Evolutionary conservation across 2,888 invertebrate genomes (phyloP), one percentile per base, ranked within the genome.

Genomic region (Tetanocera ferruginea): DNA sequence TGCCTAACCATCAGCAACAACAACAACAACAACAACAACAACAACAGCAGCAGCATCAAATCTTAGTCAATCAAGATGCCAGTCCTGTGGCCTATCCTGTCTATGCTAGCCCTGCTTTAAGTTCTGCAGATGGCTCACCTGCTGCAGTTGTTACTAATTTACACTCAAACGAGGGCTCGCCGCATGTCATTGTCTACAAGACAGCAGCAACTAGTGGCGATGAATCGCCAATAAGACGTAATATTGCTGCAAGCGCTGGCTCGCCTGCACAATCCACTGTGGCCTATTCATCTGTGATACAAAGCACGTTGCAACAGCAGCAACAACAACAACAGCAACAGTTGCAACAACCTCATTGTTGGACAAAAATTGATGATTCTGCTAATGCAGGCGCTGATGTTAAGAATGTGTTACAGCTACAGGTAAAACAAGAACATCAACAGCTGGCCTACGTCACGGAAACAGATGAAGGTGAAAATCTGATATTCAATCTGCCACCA

Each of bases 221-320:
- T 67, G 86, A 84, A 76, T 86, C 86, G 70, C 87, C 87, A 66
- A 72, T 85, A 78, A 84, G 86, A 76, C 85, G 86, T 74, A 82
- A 80, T 34, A 81, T 82, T 81, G 86, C 83, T 82, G 82, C 85
- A 83, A 87, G 85, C 85, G 86, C 88, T 79, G 84, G 85, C 80
- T 87, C 88, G 86, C 86, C 89, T 83, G 84, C 85, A 79, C 71
- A 84, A 79, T 89, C 81, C 19, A 86, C 93, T 87, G 94, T 95
- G 80, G 95, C 93, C 77, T 96, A 96, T 88, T 94, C 96, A 72
- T 95, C 95, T 82, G 96, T 96, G 80, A 96, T 96, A 85, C 95
- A 83, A 85, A 88, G 88, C 79, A 87, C 87, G 74, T 81, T 87
- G 80, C 87, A 86, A 78, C 88, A 87, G 64, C 87, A 87, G 51